phyloP scores from a whole-genome alignment of 2,113 vertebrate genomes.

The Marcusenius ussheri region DNA sequence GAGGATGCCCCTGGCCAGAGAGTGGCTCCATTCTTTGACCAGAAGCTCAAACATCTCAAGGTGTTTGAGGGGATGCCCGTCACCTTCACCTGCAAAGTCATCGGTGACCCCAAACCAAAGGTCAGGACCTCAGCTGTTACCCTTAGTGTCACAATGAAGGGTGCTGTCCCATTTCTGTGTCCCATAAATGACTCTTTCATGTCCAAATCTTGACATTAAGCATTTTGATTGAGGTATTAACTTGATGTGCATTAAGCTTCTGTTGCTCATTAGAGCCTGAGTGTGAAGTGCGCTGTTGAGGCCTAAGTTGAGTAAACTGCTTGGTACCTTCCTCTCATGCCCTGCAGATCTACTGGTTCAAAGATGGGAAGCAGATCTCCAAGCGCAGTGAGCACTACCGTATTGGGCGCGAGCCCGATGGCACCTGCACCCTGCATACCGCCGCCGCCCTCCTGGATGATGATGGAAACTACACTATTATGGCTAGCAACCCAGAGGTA shows the following conservation, averaged over 20 bases:
- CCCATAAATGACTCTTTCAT: background rate
- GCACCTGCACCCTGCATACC: conserved; percentile 83
- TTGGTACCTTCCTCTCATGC: conserved; percentile 3
- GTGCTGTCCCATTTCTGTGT: background rate
- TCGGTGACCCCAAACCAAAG: conserved; percentile 88
- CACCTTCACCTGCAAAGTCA: conserved; percentile 85
- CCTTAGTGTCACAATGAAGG: background rate
- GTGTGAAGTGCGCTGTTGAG: background rate
- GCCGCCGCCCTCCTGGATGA: conserved; percentile 81
- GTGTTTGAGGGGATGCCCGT: conserved; percentile 93
- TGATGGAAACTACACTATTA: conserved; percentile 95
- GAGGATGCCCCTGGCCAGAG: conserved; percentile 56
- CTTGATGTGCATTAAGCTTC: background rate
- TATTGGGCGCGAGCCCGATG: conserved; percentile 79
- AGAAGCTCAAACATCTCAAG: conserved; percentile 91
- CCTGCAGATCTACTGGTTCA: conserved; percentile 93
- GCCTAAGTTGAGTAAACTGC: background rate
- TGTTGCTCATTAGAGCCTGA: background rate
- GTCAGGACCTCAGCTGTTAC: conserved; percentile 45
- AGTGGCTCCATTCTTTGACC: conserved; percentile 69
- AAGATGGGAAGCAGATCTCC: conserved; percentile 98
- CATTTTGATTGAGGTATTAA: background rate
- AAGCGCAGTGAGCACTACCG: conserved; percentile 88
- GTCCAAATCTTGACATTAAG: background rate
- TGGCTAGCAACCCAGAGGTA: conserved; percentile 90